Percentiles rank a stretch among this genome's conserved stretches.
phyloP scores from a whole-genome alignment of 1,140 invertebrate genomes.

The Fopius arisanus region DNA sequence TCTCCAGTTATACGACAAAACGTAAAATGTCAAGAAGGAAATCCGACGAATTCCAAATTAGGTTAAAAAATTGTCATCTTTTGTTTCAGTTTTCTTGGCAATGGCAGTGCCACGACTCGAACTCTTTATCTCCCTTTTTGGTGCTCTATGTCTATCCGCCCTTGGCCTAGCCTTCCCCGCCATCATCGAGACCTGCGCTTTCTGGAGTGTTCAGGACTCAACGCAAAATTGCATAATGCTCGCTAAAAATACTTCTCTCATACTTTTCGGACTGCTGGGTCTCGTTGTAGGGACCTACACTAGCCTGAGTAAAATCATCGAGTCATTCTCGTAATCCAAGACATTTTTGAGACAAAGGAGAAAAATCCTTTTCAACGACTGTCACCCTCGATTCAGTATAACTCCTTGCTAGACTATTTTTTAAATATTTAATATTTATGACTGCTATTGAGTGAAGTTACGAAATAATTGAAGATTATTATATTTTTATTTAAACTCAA shows the following conservation, averaged over 20 bases:
- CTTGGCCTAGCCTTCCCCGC: conserved; percentile 89
- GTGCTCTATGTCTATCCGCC: conserved; percentile 84
- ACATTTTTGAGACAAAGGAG: background rate
- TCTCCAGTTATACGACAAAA: background rate
- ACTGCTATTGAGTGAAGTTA: background rate
- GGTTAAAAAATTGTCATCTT: background rate
- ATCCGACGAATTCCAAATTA: background rate
- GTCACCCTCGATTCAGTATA: background rate
- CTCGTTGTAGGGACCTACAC: conserved; percentile 77
- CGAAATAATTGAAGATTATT: too few species aligned
- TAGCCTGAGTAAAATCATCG: conserved; percentile 58
- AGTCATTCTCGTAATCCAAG: background rate
- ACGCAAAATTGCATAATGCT: conserved; percentile 64
- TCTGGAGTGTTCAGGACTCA: conserved; percentile 68
- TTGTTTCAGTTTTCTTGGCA: conserved; percentile 76
- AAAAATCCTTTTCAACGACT: background rate
- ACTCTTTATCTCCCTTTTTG: conserved; percentile 89
- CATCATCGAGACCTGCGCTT: conserved; percentile 76
- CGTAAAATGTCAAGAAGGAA: background rate
- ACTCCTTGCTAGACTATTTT: background rate
- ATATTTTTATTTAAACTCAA: too few species aligned
- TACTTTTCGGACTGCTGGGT: conserved; percentile 73
- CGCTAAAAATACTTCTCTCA: conserved; percentile 75
- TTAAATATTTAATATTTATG: background rate
- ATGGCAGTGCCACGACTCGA: conserved; percentile 83